A percentile compares a stretch with the other conserved stretches of the same genome.
Evolutionary conservation across 1,140 invertebrate species (phyloP).

Genomic region (Zaprionus ornatus): DNA sequence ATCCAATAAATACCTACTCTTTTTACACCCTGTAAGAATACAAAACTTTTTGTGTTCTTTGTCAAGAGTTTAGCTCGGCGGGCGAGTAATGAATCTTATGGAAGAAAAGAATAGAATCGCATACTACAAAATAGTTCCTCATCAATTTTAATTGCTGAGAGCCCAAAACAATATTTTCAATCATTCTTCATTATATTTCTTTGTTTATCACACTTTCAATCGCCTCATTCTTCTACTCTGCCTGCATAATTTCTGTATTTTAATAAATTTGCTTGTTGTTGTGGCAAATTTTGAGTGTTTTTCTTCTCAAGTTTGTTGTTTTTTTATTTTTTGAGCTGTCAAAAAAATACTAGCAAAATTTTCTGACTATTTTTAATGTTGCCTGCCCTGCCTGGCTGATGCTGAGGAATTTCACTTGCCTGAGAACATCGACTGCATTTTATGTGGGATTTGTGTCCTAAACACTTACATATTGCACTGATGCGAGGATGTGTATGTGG

Average conservation of each 20-base stretch:
- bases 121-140: constrained; percentile 38
- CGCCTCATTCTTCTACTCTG: constrained; percentile 28
- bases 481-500: constrained; percentile 3
- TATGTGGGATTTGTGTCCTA: constrained; percentile 10
- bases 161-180: constrained; percentile 48
- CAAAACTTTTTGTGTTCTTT: constrained; percentile 13
- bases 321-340: constrained; percentile 48
- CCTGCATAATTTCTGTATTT: constrained; percentile 49
- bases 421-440: constrained; percentile 41
- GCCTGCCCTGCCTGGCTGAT: constrained; percentile 60
- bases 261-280: constrained; percentile 17
- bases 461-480: neutral
- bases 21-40: too few relatives aligned
- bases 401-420: constrained; percentile 66
- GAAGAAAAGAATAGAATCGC: neutral
- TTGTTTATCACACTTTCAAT: constrained; percentile 33
- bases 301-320: constrained; percentile 19
- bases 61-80: constrained; percentile 48
- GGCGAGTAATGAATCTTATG: constrained; percentile 49
- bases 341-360: constrained; percentile 50
- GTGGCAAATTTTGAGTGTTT: constrained; percentile 4
- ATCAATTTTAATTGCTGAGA: constrained; percentile 64
- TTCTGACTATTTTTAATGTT: constrained; percentile 65
- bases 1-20: too few relatives aligned
- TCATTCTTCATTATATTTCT: constrained; percentile 60